These are phyloP conservation scores for Toxotes lorentzi DNA, from an alignment of 2,797 vertebrate genomes.

Conservation along the genomic window DNA sequence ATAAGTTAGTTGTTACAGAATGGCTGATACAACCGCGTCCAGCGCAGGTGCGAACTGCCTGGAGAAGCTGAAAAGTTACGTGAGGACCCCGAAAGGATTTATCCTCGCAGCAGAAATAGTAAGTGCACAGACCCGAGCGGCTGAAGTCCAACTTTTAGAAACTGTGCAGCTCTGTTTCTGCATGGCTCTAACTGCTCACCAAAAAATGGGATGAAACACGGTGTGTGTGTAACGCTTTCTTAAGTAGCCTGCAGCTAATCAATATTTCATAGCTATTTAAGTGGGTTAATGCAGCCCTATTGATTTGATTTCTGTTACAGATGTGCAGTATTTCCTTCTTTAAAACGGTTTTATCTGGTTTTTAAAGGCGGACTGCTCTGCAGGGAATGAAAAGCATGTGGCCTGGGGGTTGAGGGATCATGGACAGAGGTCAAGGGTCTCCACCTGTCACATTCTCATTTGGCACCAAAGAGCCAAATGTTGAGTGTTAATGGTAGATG, in stretches of 20 bases:
- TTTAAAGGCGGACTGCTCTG: not conserved
- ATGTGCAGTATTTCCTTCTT: not conserved
- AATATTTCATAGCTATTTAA: constrained; percentile 21
- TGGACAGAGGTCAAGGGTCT: constrained; percentile 43
- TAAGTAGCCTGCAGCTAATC: not conserved
- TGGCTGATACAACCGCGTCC: constrained; percentile 75
- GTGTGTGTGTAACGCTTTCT: not conserved
- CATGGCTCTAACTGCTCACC: fast-evolving
- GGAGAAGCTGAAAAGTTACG: constrained; percentile 79
- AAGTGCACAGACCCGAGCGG: constrained; percentile 55
- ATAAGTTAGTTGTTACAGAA: constrained; percentile 41
- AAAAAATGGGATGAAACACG: not conserved
- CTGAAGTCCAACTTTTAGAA: not conserved
- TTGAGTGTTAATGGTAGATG: constrained; percentile 38
- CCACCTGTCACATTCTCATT: constrained; percentile 75
- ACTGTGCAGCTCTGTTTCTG: not conserved
- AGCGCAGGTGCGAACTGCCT: constrained; percentile 30
- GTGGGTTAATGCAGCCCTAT: constrained; percentile 12
- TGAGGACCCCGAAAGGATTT: constrained; percentile 80
- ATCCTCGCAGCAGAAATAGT: constrained; percentile 83
- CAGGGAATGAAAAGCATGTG: constrained; percentile 65
- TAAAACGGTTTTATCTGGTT: no score
- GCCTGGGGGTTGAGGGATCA: constrained; percentile 31
- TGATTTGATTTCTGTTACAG: not conserved
- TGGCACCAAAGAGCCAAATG: constrained; percentile 66